Percentiles rank a stretch among this genome's conserved stretches.
Conservation (phyloP, 2,888 invertebrate species). For the Pogonocherus hispidulus region DNA sequence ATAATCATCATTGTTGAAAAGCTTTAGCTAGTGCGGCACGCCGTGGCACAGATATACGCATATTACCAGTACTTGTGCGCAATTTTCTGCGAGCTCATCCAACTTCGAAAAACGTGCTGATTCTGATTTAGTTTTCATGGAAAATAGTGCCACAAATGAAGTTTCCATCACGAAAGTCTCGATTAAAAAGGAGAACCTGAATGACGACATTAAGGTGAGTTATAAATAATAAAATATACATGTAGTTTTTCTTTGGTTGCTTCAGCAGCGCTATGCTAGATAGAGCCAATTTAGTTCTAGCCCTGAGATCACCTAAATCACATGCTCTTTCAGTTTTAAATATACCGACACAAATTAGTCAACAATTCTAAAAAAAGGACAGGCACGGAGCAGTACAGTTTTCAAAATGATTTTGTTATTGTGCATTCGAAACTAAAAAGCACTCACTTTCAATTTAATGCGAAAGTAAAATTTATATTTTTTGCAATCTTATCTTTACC, state of each 20-base stretch:
- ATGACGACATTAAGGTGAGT: slow-evolving; percentile 83
- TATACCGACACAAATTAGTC: background rate
- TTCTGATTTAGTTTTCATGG: slow-evolving; percentile 54
- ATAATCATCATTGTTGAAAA: slow-evolving; percentile 64
- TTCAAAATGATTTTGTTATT: background rate
- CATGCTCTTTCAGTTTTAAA: background rate
- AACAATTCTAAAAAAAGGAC: background rate
- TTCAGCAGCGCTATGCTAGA: background rate
- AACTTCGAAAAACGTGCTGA: background rate
- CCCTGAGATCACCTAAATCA: background rate
- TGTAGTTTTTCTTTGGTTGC: background rate
- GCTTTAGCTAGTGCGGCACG: slow-evolving; percentile 51
- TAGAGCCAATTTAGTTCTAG: background rate
- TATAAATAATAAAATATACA: slow-evolving; percentile 31
- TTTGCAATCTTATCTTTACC: too few species aligned
- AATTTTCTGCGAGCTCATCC: slow-evolving; percentile 35
- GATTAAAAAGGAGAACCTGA: slow-evolving; percentile 79
- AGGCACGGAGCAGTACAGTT: background rate
- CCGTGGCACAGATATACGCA: slow-evolving; percentile 32
- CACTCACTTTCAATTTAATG: too few species aligned
- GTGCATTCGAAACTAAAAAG: too few species aligned
- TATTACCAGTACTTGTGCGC: slow-evolving; percentile 42
- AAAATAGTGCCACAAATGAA: slow-evolving; percentile 55
- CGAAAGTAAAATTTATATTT: too few species aligned
- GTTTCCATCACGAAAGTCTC: slow-evolving; percentile 54